phyloP scores from a whole-genome alignment of 2,888 invertebrate genomes.

The Conus canariensis region DNA sequence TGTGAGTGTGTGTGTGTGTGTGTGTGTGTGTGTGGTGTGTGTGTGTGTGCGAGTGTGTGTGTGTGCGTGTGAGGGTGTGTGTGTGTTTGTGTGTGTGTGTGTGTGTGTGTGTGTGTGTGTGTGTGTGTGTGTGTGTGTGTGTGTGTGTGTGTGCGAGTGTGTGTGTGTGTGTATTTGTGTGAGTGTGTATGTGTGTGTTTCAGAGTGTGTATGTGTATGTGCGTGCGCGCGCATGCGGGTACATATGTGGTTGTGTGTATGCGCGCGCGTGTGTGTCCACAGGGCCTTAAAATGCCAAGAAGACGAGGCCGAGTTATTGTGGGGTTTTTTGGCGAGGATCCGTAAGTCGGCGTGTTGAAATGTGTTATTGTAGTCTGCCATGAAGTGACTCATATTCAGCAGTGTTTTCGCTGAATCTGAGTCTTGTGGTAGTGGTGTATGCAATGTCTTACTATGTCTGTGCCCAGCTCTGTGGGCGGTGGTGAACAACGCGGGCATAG shows the following conservation, averaged over 20 bases:
- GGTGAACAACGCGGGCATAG: conserved; percentile 75
- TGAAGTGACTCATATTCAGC: too few relatives aligned
- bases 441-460: background rate
- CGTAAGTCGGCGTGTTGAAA: too few relatives aligned
- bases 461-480: conserved; percentile 71
- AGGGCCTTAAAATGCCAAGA: background rate
- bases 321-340: too few relatives aligned
- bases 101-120: background rate
- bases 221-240: background rate
- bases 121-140: background rate
- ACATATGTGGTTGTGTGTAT: background rate
- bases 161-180: background rate
- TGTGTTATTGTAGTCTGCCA: too few relatives aligned
- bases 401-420: too few relatives aligned
- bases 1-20: background rate
- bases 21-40: background rate
- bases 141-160: background rate
- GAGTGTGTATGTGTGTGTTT: conserved; percentile 6
- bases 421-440: too few relatives aligned
- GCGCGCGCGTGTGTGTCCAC: background rate
- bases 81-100: background rate
- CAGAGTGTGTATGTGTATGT: background rate
- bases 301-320: too few relatives aligned
- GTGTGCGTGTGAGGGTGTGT: background rate
- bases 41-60: background rate